A percentile compares a stretch with the other conserved stretches of the same genome.
Conservation (phyloP, 2,113 vertebrate genomes). For the Dasyornis broadbenti region DNA sequence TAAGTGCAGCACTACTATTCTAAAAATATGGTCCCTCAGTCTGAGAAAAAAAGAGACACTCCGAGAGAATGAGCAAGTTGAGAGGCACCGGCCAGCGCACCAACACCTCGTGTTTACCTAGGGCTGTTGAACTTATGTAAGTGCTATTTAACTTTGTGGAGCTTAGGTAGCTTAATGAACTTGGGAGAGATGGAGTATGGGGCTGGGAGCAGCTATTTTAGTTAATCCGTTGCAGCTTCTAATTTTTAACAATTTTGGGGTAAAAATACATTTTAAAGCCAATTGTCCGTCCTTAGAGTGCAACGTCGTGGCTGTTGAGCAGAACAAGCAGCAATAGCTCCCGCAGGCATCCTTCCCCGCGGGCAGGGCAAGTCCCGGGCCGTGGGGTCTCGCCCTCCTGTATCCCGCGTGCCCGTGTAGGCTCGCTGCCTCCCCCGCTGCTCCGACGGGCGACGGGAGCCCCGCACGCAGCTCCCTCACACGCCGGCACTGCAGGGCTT, state of each 20-base stretch:
- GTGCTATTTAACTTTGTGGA: background rate
- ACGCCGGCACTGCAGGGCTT: background rate
- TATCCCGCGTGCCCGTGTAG: too few relatives aligned
- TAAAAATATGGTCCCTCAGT: background rate
- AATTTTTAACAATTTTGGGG: background rate
- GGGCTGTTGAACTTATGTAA: background rate
- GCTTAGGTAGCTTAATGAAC: background rate
- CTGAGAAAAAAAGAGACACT: background rate
- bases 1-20: background rate
- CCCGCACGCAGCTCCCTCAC: background rate
- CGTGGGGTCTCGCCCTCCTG: too few relatives aligned
- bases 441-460: background rate
- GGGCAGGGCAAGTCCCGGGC: background rate
- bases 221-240: background rate
- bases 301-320: fast-evolving
- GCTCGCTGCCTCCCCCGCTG: background rate
- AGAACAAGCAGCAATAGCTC: fast-evolving
- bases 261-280: background rate
- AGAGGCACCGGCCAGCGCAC: background rate
- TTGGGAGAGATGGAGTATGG: background rate
- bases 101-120: fast-evolving
- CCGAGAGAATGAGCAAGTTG: fast-evolving
- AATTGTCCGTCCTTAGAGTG: background rate
- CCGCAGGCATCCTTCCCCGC: fast-evolving
- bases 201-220: background rate